phyloP scores from a whole-genome alignment of 2,113 vertebrate genomes.

The Salvelinus alpinus region DNA sequence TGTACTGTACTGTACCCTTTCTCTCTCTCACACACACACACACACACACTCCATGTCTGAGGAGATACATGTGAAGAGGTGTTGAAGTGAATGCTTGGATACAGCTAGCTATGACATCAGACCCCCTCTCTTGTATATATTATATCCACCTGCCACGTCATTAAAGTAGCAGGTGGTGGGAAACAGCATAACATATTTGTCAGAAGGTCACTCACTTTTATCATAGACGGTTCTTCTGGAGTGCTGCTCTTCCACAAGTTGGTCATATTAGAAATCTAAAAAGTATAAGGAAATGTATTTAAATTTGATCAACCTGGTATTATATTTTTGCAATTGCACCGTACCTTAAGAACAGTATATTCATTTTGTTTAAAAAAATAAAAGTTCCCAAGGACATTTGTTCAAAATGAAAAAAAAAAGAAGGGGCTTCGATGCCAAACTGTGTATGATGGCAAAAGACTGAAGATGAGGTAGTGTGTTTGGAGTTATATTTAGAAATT shows the following conservation, averaged over 20 bases:
- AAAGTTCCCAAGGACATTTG: not conserved
- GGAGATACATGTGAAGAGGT: conserved; percentile 56
- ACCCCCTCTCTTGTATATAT: conserved; percentile 34
- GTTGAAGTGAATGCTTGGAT: conserved; percentile 18
- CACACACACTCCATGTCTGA: conserved; percentile 28
- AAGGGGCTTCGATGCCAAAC: conserved; percentile 42
- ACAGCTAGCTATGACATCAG: conserved; percentile 39
- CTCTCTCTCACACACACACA: too few species aligned
- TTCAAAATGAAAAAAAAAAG: conserved; percentile 48
- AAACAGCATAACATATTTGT: conserved; percentile 24
- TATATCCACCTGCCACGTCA: conserved; percentile 49
- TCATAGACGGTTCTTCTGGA: not conserved
- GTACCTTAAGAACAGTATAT: too few species aligned
- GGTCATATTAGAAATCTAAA: too few species aligned
- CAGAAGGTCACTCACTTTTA: conserved; percentile 24
- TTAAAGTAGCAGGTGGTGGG: conserved; percentile 43
- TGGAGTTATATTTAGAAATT: conserved; percentile 66
- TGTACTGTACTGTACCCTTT: too few species aligned
- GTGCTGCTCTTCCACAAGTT: not conserved
- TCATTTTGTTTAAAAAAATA: too few species aligned
- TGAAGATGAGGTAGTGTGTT: conserved; percentile 66
- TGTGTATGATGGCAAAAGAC: conserved; percentile 43
- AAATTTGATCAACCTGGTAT: not conserved
- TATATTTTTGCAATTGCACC: not conserved
- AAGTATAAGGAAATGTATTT: not conserved